phyloP scores from a whole-genome alignment of 2,888 invertebrate species.

The Dolichopus griseipennis region DNA sequence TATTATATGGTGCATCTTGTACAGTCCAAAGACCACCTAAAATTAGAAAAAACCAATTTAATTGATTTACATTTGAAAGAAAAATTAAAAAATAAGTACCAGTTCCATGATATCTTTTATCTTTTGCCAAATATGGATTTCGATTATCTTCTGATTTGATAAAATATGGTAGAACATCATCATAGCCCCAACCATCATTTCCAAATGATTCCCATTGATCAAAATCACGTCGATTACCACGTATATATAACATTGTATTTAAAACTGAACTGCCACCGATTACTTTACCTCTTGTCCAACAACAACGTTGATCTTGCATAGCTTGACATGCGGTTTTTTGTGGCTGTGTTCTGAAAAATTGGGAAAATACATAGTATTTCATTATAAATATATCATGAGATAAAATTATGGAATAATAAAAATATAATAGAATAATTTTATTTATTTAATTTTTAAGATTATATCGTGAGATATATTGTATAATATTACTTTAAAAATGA shows the following conservation, averaged over 20 bases:
- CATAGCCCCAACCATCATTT: slow-evolving; percentile 80
- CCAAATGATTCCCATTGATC: slow-evolving; percentile 80
- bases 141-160: slow-evolving; percentile 80
- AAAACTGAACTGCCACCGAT: slow-evolving; percentile 80
- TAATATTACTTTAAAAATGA: no score
- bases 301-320: slow-evolving; percentile 73
- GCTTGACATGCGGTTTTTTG: slow-evolving; percentile 77
- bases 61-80: no score
- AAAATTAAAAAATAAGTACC: slow-evolving; percentile 43
- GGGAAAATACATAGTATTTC: slow-evolving; percentile 30
- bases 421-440: no score
- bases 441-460: no score
- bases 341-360: slow-evolving; percentile 66
- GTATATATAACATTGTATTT: slow-evolving; percentile 84
- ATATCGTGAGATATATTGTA: no score
- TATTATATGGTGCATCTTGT: slow-evolving; percentile 45
- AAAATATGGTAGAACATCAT: slow-evolving; percentile 73
- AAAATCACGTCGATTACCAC: slow-evolving; percentile 79
- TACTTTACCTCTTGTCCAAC: slow-evolving; percentile 85
- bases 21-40: slow-evolving; percentile 44
- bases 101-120: slow-evolving; percentile 59
- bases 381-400: no score
- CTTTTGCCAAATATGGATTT: slow-evolving; percentile 75
- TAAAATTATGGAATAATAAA: no score
- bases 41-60: background rate